These are phyloP conservation scores for Mellivora capensis DNA, from an alignment of 2,113 vertebrate species.

Conservation along the genomic window DNA sequence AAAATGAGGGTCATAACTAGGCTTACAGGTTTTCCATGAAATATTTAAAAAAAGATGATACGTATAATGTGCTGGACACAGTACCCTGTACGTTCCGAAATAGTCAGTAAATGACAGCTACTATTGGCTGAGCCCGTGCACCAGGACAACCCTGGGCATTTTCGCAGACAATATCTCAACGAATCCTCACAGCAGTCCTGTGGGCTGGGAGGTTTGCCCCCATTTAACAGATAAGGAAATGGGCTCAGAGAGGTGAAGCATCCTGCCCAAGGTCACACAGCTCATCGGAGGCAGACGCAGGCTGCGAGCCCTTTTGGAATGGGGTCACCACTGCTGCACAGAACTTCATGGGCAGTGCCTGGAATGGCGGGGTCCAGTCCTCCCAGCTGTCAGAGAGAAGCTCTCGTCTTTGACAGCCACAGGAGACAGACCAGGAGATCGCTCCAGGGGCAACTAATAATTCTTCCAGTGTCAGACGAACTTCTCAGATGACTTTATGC, in stretches of 20 bases:
- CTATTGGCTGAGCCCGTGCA: accelerated
- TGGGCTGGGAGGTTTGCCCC: background rate
- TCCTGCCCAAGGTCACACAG: background rate
- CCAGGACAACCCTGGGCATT: background rate
- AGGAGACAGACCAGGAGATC: background rate
- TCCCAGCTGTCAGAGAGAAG: background rate
- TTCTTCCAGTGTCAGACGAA: background rate
- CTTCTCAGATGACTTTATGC: background rate
- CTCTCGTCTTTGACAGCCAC: background rate
- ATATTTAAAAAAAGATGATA: background rate
- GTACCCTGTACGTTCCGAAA: accelerated
- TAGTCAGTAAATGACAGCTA: too few relatives aligned
- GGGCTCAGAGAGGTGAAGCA: background rate
- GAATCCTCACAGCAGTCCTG: background rate
- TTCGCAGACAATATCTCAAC: background rate
- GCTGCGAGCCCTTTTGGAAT: background rate
- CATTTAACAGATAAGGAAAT: background rate
- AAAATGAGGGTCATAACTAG: background rate
- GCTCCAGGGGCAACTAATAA: background rate
- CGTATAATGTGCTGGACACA: too few relatives aligned
- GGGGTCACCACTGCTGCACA: background rate
- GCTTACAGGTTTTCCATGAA: background rate
- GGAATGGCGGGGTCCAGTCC: background rate
- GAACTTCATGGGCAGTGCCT: background rate
- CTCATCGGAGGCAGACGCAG: background rate